Percentiles rank a stretch among this genome's conserved stretches.
Evolutionary conservation across 2,888 invertebrate genomes (phyloP).

Genomic region (Idaea biselata): DNA sequence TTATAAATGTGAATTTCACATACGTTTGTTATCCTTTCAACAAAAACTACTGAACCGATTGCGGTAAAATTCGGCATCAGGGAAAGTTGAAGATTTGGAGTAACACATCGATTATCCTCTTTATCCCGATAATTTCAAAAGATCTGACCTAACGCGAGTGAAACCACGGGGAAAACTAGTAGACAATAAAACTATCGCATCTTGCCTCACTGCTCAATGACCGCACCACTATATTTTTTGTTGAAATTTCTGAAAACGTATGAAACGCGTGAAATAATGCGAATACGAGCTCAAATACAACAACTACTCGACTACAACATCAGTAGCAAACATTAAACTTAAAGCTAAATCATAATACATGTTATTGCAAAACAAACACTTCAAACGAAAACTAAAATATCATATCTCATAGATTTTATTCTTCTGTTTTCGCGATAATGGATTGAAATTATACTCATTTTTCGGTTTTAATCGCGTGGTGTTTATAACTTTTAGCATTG

Average conservation of each 20-base stretch:
- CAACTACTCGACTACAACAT: background rate
- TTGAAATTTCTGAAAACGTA: conserved; percentile 53
- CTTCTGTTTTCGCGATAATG: too few species aligned
- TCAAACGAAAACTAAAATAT: background rate
- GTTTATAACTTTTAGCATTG: too few species aligned
- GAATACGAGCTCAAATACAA: conserved; percentile 4
- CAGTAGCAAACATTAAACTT: background rate
- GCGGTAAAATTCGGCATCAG: too few species aligned
- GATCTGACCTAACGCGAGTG: too few species aligned
- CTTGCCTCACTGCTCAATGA: conserved; percentile 40
- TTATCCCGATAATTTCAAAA: too few species aligned
- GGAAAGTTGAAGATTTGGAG: too few species aligned
- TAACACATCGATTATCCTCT: too few species aligned
- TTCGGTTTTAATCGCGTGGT: too few species aligned
- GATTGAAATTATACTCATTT: too few species aligned
- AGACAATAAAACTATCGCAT: conserved; percentile 14
- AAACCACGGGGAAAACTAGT: background rate
- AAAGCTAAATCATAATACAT: background rate
- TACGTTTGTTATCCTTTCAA: background rate
- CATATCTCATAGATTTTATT: background rate
- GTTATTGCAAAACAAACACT: background rate
- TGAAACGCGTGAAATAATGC: conserved; percentile 32
- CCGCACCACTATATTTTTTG: conserved; percentile 48
- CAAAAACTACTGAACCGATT: too few species aligned
- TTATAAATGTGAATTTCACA: conserved; percentile 9